Percentiles rank a stretch among this genome's conserved stretches.
Evolutionary conservation across 2,797 vertebrate genomes (phyloP).

Genomic region (Neopelma chrysocephalum): DNA sequence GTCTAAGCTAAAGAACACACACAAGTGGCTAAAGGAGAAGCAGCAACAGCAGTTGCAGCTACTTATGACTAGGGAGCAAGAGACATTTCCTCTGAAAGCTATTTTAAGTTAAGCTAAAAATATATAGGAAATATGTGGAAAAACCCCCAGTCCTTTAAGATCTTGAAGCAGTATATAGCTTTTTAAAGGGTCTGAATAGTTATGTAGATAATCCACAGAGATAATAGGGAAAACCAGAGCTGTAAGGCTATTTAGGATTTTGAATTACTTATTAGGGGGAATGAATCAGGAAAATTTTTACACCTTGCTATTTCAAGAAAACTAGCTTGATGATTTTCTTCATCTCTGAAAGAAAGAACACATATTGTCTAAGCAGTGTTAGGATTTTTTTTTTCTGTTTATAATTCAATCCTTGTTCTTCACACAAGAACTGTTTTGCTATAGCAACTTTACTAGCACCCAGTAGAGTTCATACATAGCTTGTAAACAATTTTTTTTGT

Average conservation of each 20-base stretch:
- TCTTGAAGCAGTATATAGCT: not conserved
- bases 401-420: slow-evolving; percentile 32
- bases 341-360: not conserved
- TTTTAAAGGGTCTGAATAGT: not conserved
- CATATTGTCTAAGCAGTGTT: not conserved
- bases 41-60: not conserved
- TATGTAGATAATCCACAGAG: not conserved
- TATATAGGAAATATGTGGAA: not conserved
- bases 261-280: not conserved
- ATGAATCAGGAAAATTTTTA: not conserved
- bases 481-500: slow-evolving; percentile 30
- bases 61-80: not conserved
- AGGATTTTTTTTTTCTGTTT: not conserved
- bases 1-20: not conserved
- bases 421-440: slow-evolving; percentile 27
- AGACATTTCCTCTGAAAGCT: not conserved
- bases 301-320: not conserved
- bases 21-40: not conserved
- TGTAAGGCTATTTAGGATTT: not conserved
- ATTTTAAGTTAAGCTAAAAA: not conserved
- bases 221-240: not conserved
- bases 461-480: slow-evolving; percentile 23
- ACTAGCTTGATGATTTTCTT: not conserved
- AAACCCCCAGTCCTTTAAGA: not conserved
- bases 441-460: slow-evolving; percentile 2